Evolutionary conservation across 2,113 vertebrate species (phyloP).

Genomic region (Jacana jacana): DNA sequence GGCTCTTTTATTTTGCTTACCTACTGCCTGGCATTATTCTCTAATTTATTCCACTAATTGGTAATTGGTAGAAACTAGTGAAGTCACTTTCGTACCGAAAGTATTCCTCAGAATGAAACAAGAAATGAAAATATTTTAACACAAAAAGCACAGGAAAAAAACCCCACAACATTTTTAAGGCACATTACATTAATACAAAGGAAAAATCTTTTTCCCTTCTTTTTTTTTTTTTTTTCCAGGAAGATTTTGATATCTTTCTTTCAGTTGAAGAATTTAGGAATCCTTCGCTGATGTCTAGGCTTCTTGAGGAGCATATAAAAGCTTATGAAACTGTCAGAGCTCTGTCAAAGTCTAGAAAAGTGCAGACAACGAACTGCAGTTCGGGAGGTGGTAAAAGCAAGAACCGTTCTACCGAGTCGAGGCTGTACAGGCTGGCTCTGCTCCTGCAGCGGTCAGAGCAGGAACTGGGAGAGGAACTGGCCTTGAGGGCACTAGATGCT

Average conservation of each 20-base stretch:
- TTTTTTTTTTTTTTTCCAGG: constrained; percentile 66
- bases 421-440: constrained; percentile 79
- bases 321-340: constrained; percentile 75
- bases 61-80: background rate
- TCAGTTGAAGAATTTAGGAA: constrained; percentile 82
- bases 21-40: background rate
- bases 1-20: background rate
- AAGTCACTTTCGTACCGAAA: background rate
- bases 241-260: constrained; percentile 89
- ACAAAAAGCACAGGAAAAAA: background rate
- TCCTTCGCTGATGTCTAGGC: constrained; percentile 72
- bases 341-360: background rate
- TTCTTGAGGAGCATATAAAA: constrained; percentile 83
- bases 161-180: background rate
- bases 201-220: no score
- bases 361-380: background rate
- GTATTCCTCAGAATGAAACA: background rate
- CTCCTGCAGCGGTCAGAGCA: constrained; percentile 82
- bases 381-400: constrained; percentile 62
- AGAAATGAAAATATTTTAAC: background rate
- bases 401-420: constrained; percentile 64
- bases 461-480: constrained; percentile 83
- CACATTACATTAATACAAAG: background rate
- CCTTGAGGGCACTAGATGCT: constrained; percentile 78
- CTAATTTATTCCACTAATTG: background rate